phyloP scores from a whole-genome alignment of 2,797 vertebrate genomes.

The Leontopithecus rosalia region DNA sequence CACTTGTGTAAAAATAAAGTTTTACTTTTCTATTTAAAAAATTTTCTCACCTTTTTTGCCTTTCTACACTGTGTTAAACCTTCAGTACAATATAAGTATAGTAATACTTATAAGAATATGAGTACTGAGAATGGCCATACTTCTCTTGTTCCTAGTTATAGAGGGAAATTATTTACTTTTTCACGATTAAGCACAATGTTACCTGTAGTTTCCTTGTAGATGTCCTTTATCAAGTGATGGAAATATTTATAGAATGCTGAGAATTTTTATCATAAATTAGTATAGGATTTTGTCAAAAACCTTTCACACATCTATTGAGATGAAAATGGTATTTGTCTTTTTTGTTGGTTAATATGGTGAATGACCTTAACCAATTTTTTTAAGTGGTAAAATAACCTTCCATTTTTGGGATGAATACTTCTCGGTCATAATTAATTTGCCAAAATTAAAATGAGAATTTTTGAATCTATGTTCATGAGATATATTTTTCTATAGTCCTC shows the following conservation, averaged over 20 bases:
- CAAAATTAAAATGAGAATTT: neutral
- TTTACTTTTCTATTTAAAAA: neutral
- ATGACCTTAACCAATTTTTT: neutral
- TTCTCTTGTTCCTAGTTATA: neutral
- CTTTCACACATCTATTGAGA: neutral
- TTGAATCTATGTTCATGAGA: neutral
- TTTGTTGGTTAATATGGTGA: neutral
- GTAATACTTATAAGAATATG: neutral
- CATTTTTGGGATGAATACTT: neutral
- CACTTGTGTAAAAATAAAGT: neutral
- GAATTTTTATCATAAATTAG: neutral
- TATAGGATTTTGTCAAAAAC: neutral
- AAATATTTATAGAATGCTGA: neutral
- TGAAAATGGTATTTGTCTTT: neutral
- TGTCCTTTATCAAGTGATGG: neutral
- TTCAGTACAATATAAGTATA: neutral
- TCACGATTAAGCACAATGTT: neutral
- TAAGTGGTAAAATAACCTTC: neutral
- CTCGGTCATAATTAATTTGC: neutral
- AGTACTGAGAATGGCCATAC: neutral
- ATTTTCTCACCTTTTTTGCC: neutral
- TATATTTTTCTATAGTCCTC: neutral
- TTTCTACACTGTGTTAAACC: neutral
- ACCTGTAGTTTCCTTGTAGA: neutral
- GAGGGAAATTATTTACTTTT: neutral